Evolutionary conservation across 1,140 invertebrate genomes (phyloP).

Genomic region (Scylla paramamosain): DNA sequence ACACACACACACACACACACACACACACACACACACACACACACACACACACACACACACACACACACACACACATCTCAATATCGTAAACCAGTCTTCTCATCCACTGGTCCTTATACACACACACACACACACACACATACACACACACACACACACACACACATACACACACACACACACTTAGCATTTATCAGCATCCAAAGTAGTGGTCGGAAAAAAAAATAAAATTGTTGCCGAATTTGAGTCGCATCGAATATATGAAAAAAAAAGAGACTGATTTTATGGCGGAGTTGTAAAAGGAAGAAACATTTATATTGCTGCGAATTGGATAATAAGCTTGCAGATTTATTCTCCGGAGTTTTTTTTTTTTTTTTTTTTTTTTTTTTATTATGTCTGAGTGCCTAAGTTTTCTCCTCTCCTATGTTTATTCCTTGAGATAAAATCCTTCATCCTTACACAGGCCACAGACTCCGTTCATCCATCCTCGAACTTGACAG

Average conservation of each 20-base stretch:
- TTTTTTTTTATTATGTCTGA: no score
- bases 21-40: not conserved
- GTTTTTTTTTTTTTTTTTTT: not conserved
- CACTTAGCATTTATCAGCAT: conserved; percentile 4
- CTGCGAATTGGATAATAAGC: not conserved
- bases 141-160: not conserved
- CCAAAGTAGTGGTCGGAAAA: not conserved
- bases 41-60: not conserved
- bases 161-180: not conserved
- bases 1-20: not conserved
- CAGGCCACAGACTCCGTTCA: not conserved
- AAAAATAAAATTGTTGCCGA: not conserved
- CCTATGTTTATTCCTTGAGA: not conserved
- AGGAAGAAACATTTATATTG: conserved; percentile 24
- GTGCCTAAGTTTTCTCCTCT: not conserved
- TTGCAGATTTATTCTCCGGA: not conserved
- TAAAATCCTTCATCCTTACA: not conserved
- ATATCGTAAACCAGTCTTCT: not conserved
- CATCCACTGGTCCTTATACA: not conserved
- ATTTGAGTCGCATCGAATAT: not conserved
- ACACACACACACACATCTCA: not conserved
- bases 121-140: not conserved
- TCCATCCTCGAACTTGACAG: not conserved
- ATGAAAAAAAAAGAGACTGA: not conserved
- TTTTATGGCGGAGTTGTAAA: not conserved